Evolutionary conservation across 2,113 vertebrate genomes (phyloP).

Genomic region (Bubo bubo): DNA sequence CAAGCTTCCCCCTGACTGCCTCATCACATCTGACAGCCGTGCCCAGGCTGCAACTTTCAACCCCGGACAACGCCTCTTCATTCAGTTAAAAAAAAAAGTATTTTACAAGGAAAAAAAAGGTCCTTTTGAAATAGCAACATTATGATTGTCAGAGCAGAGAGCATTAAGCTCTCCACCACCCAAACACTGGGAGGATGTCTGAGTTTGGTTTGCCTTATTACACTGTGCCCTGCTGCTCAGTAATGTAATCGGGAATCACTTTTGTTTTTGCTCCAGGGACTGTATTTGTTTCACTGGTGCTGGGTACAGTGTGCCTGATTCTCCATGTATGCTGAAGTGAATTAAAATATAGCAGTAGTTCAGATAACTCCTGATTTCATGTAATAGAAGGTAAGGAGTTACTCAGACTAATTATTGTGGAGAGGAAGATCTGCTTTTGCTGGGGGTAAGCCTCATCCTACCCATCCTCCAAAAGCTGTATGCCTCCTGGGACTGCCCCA

Average conservation of each 20-base stretch:
- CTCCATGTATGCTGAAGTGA: not conserved
- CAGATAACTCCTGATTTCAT: not conserved
- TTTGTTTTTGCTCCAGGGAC: not conserved
- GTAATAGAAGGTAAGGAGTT: not conserved
- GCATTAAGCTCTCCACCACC: not conserved
- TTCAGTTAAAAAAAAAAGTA: not conserved
- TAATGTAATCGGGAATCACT: not conserved
- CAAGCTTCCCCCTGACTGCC: not conserved
- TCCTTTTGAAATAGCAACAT: not conserved
- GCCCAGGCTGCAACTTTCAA: not conserved
- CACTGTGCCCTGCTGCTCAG: accelerated
- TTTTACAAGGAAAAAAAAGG: not conserved
- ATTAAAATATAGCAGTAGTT: not conserved
- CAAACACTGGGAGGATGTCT: not conserved
- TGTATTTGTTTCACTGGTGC: not conserved
- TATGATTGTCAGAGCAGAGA: not conserved
- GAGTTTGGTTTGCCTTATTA: not conserved
- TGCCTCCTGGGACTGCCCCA: not conserved
- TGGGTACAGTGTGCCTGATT: not conserved
- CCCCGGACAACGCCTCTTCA: not conserved
- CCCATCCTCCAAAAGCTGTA: not conserved
- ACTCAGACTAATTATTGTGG: not conserved
- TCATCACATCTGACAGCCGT: not conserved
- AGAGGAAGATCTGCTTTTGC: not conserved
- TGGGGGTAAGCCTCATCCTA: not conserved